phyloP scores from a whole-genome alignment of 2,888 invertebrate genomes.

The Folsomia candida region DNA sequence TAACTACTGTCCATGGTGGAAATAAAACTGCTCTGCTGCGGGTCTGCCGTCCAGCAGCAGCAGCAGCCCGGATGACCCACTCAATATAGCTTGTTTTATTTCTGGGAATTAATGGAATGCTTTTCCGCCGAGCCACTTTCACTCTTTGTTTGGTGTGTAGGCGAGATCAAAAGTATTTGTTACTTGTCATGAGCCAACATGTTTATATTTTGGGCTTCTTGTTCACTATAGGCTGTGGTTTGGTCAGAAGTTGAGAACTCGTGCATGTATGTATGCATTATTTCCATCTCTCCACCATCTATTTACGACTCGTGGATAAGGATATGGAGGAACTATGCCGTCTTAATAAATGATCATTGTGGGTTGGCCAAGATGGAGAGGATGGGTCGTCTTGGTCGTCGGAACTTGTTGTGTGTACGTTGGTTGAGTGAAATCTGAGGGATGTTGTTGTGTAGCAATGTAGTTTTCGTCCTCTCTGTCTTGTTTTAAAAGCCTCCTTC shows the following conservation, averaged over 20 bases:
- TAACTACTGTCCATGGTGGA: background rate
- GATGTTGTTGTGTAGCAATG: no score
- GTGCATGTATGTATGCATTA: background rate
- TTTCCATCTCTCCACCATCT: no score
- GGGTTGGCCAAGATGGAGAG: background rate
- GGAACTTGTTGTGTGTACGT: no score
- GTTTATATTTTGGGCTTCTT: constrained; percentile 3
- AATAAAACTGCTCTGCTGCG: no score
- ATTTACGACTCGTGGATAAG: no score
- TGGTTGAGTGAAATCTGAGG: background rate
- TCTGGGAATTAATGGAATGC: constrained; percentile 2
- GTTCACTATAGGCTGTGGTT: background rate
- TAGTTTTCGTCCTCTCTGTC: background rate
- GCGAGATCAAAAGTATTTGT: background rate
- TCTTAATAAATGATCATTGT: background rate
- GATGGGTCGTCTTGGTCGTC: no score
- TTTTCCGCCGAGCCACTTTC: constrained; percentile 8
- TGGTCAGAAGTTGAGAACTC: background rate
- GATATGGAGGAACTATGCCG: background rate
- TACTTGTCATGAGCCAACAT: background rate
- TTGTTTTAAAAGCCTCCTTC: constrained; percentile 2
- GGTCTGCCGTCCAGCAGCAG: no score
- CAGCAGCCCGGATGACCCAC: constrained; percentile 11
- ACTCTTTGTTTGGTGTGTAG: background rate
- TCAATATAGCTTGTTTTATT: constrained; percentile 13